Evolutionary conservation across 2,797 vertebrate genomes (phyloP).

Genomic region (Clamator glandarius): DNA sequence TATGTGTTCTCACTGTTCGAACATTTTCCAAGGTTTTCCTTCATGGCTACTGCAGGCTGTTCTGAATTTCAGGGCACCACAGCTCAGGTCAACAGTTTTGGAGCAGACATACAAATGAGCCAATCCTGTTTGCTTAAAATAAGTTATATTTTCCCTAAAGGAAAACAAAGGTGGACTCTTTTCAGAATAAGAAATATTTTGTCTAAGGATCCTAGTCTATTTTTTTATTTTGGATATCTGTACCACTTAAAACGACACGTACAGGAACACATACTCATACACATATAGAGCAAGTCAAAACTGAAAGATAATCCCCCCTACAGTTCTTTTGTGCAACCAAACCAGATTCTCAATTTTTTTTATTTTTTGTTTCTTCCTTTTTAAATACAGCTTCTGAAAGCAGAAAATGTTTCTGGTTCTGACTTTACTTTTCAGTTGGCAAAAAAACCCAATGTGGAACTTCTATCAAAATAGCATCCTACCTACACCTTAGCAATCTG

Average conservation of each 20-base stretch:
- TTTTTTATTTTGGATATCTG: background rate
- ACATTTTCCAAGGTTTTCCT: conserved; percentile 26
- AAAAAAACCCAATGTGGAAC: background rate
- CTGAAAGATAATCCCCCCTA: background rate
- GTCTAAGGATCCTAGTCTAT: background rate
- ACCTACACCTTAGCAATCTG: background rate
- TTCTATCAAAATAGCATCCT: background rate
- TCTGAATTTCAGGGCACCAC: conserved; percentile 8
- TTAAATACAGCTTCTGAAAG: background rate
- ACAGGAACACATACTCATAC: background rate
- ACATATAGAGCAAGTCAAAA: background rate
- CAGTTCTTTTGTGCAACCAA: background rate
- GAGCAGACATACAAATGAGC: background rate
- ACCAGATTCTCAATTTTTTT: background rate
- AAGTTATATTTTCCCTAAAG: background rate
- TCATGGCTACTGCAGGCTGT: conserved; percentile 24
- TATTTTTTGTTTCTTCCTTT: background rate
- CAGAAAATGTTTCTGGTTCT: background rate
- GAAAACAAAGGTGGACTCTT: background rate
- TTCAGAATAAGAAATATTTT: background rate
- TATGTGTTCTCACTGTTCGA: background rate
- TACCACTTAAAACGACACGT: background rate
- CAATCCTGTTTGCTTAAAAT: background rate
- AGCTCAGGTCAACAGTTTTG: conserved; percentile 33
- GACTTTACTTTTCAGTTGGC: background rate